A percentile compares a stretch with the other conserved stretches of the same genome.
Conservation (phyloP, 2,888 invertebrate genomes). For the Eupithecia inturbata region DNA sequence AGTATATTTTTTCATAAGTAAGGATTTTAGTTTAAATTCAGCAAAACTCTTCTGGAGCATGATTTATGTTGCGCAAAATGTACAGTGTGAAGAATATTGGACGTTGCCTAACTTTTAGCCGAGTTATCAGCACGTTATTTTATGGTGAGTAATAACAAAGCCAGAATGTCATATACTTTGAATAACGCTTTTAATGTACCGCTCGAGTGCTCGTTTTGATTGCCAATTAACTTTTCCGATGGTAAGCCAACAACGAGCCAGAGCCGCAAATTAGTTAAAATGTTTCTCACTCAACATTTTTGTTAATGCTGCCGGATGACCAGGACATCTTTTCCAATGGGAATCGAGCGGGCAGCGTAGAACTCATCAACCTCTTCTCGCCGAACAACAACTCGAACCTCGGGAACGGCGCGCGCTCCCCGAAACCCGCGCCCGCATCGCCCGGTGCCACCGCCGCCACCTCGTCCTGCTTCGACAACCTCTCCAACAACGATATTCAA, state of each 20-base stretch:
- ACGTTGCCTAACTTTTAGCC: background rate
- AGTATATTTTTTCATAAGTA: background rate
- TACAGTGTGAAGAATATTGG: background rate
- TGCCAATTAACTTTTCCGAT: conserved; percentile 27
- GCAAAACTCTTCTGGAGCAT: conserved; percentile 5
- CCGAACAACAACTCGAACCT: conserved; percentile 57
- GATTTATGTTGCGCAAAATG: conserved; percentile 7
- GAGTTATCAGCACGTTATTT: conserved; percentile 19
- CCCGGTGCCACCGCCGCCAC: conserved; percentile 55
- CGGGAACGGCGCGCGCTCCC: conserved; percentile 66
- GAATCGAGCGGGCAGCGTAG: conserved; percentile 57
- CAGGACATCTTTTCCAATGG: conserved; percentile 60
- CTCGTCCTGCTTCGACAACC: conserved; percentile 61
- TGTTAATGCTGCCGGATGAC: conserved; percentile 55
- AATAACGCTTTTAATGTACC: conserved; percentile 19
- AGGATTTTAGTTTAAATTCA: background rate
- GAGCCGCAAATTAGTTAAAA: conserved; percentile 6
- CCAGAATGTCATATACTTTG: conserved; percentile 19
- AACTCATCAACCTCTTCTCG: conserved; percentile 63
- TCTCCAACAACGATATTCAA: conserved; percentile 76
- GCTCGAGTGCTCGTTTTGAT: conserved; percentile 29
- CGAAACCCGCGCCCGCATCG: conserved; percentile 56
- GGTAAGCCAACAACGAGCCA: conserved; percentile 15
- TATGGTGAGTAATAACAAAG: conserved; percentile 24
- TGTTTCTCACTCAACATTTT: conserved; percentile 29